Percentiles rank a stretch among this genome's conserved stretches.
Conservation (phyloP, 2,888 invertebrate genomes). For the Brachyptera risi region DNA sequence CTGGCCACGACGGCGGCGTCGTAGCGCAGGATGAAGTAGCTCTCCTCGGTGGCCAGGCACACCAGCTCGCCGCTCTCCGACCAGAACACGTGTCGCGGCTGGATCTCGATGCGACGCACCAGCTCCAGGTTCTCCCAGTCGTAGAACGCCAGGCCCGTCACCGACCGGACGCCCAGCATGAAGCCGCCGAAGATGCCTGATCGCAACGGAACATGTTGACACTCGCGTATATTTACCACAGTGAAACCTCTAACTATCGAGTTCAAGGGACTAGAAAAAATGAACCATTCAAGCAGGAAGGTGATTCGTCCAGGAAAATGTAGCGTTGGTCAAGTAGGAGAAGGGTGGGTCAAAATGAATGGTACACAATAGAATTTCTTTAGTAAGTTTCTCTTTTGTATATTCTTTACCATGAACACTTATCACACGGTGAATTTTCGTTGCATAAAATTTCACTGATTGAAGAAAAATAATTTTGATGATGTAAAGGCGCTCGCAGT, state of each 20-base stretch:
- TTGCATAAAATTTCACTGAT: too few relatives aligned
- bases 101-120: slow-evolving; percentile 93
- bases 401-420: too few relatives aligned
- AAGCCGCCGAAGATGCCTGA: slow-evolving; percentile 87
- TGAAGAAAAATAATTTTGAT: too few relatives aligned
- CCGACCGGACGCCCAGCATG: slow-evolving; percentile 86
- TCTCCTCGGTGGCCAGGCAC: slow-evolving; percentile 91
- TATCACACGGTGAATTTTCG: too few relatives aligned
- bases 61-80: slow-evolving; percentile 92
- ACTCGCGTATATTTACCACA: too few relatives aligned
- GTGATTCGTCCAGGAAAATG: too few relatives aligned
- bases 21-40: slow-evolving; percentile 90
- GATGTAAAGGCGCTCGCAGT: too few relatives aligned
- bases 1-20: slow-evolving; percentile 68
- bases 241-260: neutral
- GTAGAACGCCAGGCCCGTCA: slow-evolving; percentile 90
- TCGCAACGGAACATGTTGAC: neutral
- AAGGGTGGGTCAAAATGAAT: too few relatives aligned
- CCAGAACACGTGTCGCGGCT: slow-evolving; percentile 92
- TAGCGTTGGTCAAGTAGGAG: too few relatives aligned
- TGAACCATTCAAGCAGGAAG: neutral
- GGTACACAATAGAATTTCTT: too few relatives aligned
- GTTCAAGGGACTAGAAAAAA: too few relatives aligned
- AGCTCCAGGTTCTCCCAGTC: slow-evolving; percentile 95
- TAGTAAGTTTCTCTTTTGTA: too few relatives aligned